Base-by-base conservation (phyloP, 2,888 invertebrate genomes). In the Mythimna lalbum region DNA sequence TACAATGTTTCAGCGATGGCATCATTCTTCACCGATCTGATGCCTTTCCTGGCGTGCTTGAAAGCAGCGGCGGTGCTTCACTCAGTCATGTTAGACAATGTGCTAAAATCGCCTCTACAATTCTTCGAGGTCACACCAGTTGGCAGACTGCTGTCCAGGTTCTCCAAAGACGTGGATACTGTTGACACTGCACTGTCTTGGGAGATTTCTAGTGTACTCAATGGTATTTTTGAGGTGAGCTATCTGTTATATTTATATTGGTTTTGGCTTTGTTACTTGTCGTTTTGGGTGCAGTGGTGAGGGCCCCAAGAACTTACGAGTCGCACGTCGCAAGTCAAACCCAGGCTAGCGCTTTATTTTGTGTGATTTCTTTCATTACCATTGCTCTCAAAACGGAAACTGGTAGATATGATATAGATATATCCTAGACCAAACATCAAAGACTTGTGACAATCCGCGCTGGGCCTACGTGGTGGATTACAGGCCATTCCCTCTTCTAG, bases 101-200 rank as follows among this genome's bases (percentile, higher is more conserved):
- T 98, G 76, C 89, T 98, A 77, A 96, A 96, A 89, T 96, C 97
- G 85, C 98, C 98, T 57, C 96, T 98, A 95, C 96, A 97, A 88
- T 97, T 98, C 95, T 98, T 97, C 93, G 98, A 98, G 92, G 97
- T 97, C 82, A 98, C 98, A 63, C 98, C 98, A 47, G 86, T 97
- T 78, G 98, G 98, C 89, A 96, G 98, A 84, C 97, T 98, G 82
- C 94, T 98, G 69, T 90, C 97, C 93, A 96, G 97, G 90, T 97
- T 97, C 93, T 97, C 97, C 91, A 97, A 97, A 97, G 98, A 98
- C 93, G 95, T 98, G 83, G 97, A 98, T 91, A 96, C 97, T 76
- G 91, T 97, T 95, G 98, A 98, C 93, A 96, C 96, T 84, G 96
- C 96, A 86, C 96, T 98, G 80, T 97, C 97, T 74, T 96, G 96